Evolutionary conservation across 1,140 invertebrate genomes (phyloP), one percentile per base, ranked within the genome.

Genomic region (Pachypeltis micranthus): DNA sequence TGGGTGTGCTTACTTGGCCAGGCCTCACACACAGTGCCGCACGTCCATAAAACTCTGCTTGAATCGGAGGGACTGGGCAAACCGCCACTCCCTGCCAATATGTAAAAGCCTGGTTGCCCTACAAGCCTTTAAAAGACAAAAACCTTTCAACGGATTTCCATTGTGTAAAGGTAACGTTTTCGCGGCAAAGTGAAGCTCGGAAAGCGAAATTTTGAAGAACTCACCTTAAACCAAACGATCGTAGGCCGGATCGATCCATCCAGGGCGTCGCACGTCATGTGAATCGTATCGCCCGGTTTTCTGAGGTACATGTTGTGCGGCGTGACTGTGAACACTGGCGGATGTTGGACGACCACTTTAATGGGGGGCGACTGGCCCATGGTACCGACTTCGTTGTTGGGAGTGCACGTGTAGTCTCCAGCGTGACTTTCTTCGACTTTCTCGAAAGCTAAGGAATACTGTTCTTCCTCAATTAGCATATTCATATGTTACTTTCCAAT

Each of bases 341-440:
- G 88, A 54, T 85, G 84, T 78, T 90, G 86, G 51, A 97, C 93
- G 69, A 93, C 81, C 65, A 97, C 92, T 70, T 88, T 85, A 73
- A 96, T 93, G 4, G 83, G 79, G 29, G 85, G 83, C 47, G 92
- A 95, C 16, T 88, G 81, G 1, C 91, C 90, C 59, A 86, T 87
- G 2, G 87, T 86, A 23, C 92, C 93, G 68, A 94, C 80, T 57
- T 85, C 81, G 73, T 96, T 97, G 75, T 88, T 92, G 26, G 94
- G 93, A 4, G 90, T 95, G 73, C 93, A 97, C 24, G 85, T 87
- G 75, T 96, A 97, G 66, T 80, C 81, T 23, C 88, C 88, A 31
- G 81, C 84, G 69, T 89, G 86, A 1, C 79, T 83, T 70, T 90
- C 87, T 67, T 83, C 91, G 68, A 85, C 86, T 81, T 76, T 66